Evolutionary conservation across 2,113 vertebrate species (phyloP), one percentile per base, ranked within the genome.

Genomic region (Rhinoderma darwinii): DNA sequence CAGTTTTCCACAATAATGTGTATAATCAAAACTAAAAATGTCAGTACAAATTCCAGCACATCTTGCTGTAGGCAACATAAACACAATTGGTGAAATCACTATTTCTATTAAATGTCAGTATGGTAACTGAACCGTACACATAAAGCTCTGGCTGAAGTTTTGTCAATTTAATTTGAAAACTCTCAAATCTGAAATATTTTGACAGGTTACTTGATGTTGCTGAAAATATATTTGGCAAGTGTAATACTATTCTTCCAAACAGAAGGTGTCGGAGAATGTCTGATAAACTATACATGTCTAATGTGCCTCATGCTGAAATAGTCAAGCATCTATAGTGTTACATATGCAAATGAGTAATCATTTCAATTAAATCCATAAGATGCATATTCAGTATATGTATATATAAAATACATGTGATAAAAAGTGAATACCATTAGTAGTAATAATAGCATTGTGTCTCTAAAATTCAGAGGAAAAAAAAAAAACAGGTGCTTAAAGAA

Each of bases 111-210:
- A 72, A 37, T 39, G 68, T 39, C 35, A 39, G 68, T 20, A 8
- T 7, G 18, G 8, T 78, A 50, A 50, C 43, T 78, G 76, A 37
- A 78, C 47, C 47, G 41, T 75, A 39, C 37, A 75, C 73, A 73
- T 2, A 54, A 18, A 15, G 25, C n/a, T 50, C 12, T 6, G 11
- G 44, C 44, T 44, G 25, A 0, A 44, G 75, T 10, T 30, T 30
- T 32, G 37, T 32, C 2, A 50, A 50, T 35, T 17, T 54, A 32
- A 32, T 78, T 20, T 32, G 30, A 30, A 78, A 51, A 35, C 15
- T n/a, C 8, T 78, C 44, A 78, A 35, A 54, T 30, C 0, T n/a
- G 3, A 78, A 44, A 54, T 5, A 54, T 54, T 78, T 8, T 78
- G 14, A 54, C 20, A 54, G 6, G 27, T 15, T 18, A 51, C 37